Conservation (phyloP, 35 echinoderm and acorn worm species). For the Heliocidaris tuberculata region DNA sequence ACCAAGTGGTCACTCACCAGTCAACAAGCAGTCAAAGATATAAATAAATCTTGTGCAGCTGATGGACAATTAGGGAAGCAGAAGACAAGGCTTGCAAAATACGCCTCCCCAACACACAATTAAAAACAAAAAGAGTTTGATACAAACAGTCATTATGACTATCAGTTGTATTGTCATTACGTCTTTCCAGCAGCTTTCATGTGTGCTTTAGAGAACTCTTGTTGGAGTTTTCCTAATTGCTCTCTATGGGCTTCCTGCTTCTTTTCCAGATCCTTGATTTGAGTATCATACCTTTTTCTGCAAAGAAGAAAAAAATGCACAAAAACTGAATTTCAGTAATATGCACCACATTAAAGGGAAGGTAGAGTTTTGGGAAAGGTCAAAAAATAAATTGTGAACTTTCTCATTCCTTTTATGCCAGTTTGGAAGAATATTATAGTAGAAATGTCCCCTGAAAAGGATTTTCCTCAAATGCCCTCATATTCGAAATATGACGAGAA, state of each 20-base stretch:
- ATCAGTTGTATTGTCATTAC: conserved; percentile 21
- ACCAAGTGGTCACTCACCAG: too few relatives aligned
- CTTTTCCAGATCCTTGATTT: conserved; percentile 88
- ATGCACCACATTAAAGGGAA: neutral
- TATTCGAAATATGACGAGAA: too few relatives aligned
- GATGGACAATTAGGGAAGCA: neutral
- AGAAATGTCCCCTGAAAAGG: too few relatives aligned
- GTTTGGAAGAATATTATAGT: too few relatives aligned
- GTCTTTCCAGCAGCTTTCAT: conserved; percentile 56
- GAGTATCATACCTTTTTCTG: conserved; percentile 81
- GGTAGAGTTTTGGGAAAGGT: too few relatives aligned
- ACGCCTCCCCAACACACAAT: neutral
- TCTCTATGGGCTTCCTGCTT: conserved; percentile 86
- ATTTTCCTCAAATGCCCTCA: too few relatives aligned
- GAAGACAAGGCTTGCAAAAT: neutral
- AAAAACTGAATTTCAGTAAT: neutral
- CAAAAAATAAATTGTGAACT: too few relatives aligned
- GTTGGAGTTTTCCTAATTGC: conserved; percentile 80
- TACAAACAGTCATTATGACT: neutral
- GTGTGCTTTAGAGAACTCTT: conserved; percentile 91
- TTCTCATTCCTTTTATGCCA: too few relatives aligned
- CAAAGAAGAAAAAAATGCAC: conserved; percentile 40
- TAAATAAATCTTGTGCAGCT: neutral
- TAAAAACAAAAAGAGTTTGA: neutral
- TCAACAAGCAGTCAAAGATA: neutral